phyloP scores from a whole-genome alignment of 1,140 invertebrate genomes.

The Drosophila melanica region DNA sequence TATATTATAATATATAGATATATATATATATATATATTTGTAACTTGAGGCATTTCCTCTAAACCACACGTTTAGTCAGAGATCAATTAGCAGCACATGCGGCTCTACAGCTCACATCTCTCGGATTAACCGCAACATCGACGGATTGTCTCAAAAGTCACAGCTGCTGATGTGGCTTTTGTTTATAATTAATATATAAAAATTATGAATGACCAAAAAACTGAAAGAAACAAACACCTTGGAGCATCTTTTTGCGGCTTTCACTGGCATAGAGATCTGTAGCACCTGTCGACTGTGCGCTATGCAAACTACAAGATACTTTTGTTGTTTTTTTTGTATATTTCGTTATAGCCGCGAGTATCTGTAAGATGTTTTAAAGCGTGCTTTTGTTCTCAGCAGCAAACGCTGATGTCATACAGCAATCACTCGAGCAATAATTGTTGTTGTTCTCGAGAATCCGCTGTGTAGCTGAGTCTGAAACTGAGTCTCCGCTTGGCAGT shows the following conservation, averaged over 20 bases:
- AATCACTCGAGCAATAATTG: slow-evolving; percentile 56
- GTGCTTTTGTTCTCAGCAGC: slow-evolving; percentile 55
- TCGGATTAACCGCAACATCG: not conserved
- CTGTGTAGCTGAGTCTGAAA: slow-evolving; percentile 8
- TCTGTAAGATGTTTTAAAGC: slow-evolving; percentile 26
- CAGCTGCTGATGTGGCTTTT: slow-evolving; percentile 20
- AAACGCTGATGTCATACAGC: slow-evolving; percentile 73
- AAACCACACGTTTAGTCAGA: slow-evolving; percentile 39
- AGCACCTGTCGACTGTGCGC: slow-evolving; percentile 29
- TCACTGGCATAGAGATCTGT: slow-evolving; percentile 29
- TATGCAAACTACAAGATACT: slow-evolving; percentile 35
- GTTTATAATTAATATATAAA: slow-evolving; percentile 23
- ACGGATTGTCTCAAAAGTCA: slow-evolving; percentile 10
- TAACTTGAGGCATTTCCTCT: slow-evolving; percentile 34
- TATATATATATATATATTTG: slow-evolving; percentile 17
- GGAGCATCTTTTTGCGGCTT: slow-evolving; percentile 19
- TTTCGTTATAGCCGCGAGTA: not conserved
- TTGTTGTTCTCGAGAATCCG: slow-evolving; percentile 13
- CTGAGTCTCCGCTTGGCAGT: slow-evolving; percentile 46
- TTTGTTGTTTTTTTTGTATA: slow-evolving; percentile 8
- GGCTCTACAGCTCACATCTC: slow-evolving; percentile 13
- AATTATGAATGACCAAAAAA: slow-evolving; percentile 12
- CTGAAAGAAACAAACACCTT: slow-evolving; percentile 14
- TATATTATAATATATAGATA: slow-evolving; percentile 3
- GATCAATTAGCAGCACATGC: slow-evolving; percentile 40